These are phyloP conservation scores for Phainopepla nitens DNA, from an alignment of 2,113 vertebrate genomes.

Conservation along the genomic window DNA sequence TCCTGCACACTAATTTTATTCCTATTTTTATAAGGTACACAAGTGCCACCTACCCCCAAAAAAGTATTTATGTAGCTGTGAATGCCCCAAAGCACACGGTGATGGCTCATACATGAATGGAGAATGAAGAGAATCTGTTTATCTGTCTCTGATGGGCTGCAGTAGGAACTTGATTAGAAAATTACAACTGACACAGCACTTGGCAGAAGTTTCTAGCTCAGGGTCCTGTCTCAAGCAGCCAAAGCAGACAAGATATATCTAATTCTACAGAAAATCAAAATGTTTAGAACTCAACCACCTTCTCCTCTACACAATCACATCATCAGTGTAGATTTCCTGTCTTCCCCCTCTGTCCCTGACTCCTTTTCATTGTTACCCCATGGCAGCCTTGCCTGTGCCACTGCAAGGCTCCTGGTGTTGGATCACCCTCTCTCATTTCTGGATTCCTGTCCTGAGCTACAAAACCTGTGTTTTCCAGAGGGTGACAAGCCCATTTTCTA, in stretches of 20 bases:
- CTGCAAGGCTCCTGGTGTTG: neutral
- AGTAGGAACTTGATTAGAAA: neutral
- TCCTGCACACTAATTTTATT: neutral
- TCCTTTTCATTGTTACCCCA: neutral
- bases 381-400: neutral
- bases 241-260: neutral
- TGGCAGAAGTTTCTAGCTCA: neutral
- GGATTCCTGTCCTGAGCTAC: neutral
- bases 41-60: rapidly evolving
- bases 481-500: neutral
- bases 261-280: neutral
- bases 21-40: neutral
- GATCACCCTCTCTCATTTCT: neutral
- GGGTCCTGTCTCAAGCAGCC: neutral
- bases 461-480: neutral
- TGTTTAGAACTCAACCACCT: neutral
- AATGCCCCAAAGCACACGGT: neutral
- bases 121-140: neutral
- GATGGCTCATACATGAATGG: neutral
- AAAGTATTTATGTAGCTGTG: neutral
- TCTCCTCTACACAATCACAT: neutral
- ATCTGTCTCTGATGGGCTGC: neutral
- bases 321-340: neutral
- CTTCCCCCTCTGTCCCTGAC: rapidly evolving
- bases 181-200: neutral